Percentiles rank a stretch among this genome's conserved stretches.
Evolutionary conservation across 1,140 invertebrate genomes (phyloP).

Genomic region (Aleiodes sp.): DNA sequence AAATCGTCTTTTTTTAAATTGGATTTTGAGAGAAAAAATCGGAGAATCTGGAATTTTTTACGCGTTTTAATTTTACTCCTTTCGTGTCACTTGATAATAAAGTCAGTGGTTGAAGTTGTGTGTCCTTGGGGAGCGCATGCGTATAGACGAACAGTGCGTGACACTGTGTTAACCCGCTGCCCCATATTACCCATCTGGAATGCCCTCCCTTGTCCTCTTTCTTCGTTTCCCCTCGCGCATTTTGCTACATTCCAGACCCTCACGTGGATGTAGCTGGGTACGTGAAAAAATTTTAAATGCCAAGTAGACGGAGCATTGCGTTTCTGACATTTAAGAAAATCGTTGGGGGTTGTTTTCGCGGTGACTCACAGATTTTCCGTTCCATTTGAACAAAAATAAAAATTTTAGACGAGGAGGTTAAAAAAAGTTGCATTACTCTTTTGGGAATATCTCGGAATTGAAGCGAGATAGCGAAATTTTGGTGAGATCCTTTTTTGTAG

Average conservation of each 20-base stretch:
- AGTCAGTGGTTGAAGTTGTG: constrained; percentile 6
- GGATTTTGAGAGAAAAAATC: too few species aligned
- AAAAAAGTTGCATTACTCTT: too few species aligned
- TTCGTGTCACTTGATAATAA: constrained; percentile 16
- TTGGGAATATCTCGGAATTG: too few species aligned
- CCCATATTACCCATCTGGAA: constrained; percentile 28
- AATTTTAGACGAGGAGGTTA: too few species aligned
- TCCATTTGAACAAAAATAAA: too few species aligned
- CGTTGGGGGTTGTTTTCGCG: too few species aligned
- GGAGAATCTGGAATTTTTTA: background rate
- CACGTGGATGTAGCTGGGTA: constrained; percentile 1
- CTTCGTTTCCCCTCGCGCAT: constrained; percentile 41
- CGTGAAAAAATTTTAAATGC: background rate
- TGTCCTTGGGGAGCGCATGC: constrained; percentile 21
- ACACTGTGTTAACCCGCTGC: constrained; percentile 30
- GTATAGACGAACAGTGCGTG: constrained; percentile 16
- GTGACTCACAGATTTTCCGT: too few species aligned
- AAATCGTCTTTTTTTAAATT: too few species aligned
- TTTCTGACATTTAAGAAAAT: background rate
- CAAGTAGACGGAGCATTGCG: background rate
- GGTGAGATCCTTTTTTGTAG: too few species aligned
- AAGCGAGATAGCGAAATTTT: too few species aligned
- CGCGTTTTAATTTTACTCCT: background rate
- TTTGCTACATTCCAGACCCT: constrained; percentile 2
- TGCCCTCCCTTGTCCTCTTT: background rate